Evolutionary conservation across 1,140 invertebrate genomes (phyloP).

Genomic region (Atta colombica): DNA sequence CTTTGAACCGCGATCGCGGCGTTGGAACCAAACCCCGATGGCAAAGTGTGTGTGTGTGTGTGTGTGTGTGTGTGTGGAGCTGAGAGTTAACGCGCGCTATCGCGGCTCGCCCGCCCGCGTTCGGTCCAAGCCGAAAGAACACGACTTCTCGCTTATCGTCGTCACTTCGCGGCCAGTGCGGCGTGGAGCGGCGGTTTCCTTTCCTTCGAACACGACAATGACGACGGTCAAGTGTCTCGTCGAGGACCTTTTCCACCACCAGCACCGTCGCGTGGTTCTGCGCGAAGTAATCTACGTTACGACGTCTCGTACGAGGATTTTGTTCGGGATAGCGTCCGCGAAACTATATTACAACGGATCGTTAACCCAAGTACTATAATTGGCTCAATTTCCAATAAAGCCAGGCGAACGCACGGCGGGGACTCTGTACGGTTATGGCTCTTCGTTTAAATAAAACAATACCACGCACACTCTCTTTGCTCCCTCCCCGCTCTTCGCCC

Average conservation of each 20-base stretch:
- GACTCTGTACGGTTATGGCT: no score
- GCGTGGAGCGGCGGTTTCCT: not conserved
- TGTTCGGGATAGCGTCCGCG: slow-evolving; percentile 32
- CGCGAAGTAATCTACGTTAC: slow-evolving; percentile 37
- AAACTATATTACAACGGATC: slow-evolving; percentile 71
- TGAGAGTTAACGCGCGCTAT: slow-evolving; percentile 50
- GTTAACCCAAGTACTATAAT: slow-evolving; percentile 72
- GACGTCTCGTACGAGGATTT: slow-evolving; percentile 8
- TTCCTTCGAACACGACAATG: not conserved
- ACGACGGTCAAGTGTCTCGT: slow-evolving; percentile 17
- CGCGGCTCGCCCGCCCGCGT: slow-evolving; percentile 17
- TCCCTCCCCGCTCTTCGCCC: not conserved
- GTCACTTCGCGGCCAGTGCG: slow-evolving; percentile 11
- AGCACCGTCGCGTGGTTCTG: not conserved
- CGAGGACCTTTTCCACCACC: slow-evolving; percentile 51
- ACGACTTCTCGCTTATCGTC: slow-evolving; percentile 63
- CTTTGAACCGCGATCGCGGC: slow-evolving; percentile 61
- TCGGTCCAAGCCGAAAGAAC: slow-evolving; percentile 47
- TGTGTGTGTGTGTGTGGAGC: not conserved
- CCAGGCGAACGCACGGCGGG: not conserved
- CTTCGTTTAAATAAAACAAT: slow-evolving; percentile 72
- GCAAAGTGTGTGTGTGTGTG: slow-evolving; percentile 29
- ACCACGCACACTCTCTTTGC: slow-evolving; percentile 28
- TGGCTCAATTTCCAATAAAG: slow-evolving; percentile 73
- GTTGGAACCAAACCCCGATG: slow-evolving; percentile 37